Percentiles rank a stretch among this genome's conserved stretches.
phyloP scores from a whole-genome alignment of 2,797 vertebrate species.

The Microchirus variegatus region DNA sequence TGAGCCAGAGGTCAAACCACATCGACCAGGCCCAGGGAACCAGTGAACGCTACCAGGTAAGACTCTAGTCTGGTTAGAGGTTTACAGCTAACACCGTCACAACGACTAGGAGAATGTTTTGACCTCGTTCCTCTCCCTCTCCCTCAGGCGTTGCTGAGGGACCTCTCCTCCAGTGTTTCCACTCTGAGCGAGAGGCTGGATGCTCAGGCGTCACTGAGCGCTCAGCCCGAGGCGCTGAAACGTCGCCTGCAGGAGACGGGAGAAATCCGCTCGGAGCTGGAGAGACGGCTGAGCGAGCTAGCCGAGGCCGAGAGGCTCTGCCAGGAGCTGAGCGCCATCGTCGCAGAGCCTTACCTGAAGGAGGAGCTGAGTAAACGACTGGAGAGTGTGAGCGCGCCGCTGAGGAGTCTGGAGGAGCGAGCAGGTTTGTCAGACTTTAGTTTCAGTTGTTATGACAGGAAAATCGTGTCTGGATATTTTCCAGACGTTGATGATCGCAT shows the following conservation, averaged over 20 bases:
- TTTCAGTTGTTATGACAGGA: no score
- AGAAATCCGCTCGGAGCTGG: constrained; percentile 93
- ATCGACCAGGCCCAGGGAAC: constrained; percentile 93
- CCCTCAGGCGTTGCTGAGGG: constrained; percentile 81
- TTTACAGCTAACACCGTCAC: not conserved
- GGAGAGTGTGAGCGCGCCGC: constrained; percentile 88
- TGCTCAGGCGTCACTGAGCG: constrained; percentile 87
- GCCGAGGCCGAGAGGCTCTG: constrained; percentile 88
- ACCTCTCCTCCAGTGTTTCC: constrained; percentile 87
- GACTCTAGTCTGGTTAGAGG: not conserved
- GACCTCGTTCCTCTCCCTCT: constrained; percentile 12
- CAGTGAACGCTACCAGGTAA: constrained; percentile 88
- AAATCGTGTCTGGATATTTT: not conserved
- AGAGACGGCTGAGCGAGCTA: constrained; percentile 85
- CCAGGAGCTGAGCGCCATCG: constrained; percentile 88
- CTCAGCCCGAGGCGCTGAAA: constrained; percentile 92
- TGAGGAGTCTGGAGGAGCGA: constrained; percentile 92
- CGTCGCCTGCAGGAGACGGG: constrained; percentile 93
- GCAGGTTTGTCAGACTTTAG: constrained; percentile 83
- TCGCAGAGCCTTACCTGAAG: constrained; percentile 94
- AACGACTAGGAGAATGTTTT: not conserved
- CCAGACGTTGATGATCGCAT: not conserved
- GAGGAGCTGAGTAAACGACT: constrained; percentile 95
- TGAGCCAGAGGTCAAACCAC: constrained; percentile 88
- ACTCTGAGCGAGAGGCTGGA: constrained; percentile 86